phyloP scores from a whole-genome alignment of 2,888 invertebrate genomes.

The Oligia strigilis region DNA sequence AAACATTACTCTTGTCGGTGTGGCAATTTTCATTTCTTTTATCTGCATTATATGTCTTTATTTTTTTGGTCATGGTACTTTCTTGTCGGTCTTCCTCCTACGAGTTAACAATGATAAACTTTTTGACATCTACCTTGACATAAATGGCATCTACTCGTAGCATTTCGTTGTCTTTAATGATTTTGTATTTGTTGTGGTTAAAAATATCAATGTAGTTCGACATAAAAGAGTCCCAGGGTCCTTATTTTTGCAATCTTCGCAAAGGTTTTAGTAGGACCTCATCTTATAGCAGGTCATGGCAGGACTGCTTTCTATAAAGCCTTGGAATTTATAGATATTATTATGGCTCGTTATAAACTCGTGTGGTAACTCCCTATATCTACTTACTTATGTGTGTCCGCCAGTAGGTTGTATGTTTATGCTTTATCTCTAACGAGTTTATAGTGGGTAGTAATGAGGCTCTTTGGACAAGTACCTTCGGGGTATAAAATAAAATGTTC shows the following conservation, averaged over 20 bases:
- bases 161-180: neutral
- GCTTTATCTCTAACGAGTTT: constrained; percentile 26
- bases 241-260: constrained; percentile 22
- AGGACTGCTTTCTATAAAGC: constrained; percentile 63
- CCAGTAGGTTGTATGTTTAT: constrained; percentile 5
- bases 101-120: neutral
- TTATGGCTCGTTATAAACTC: constrained; percentile 25
- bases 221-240: constrained; percentile 3
- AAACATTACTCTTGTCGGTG: too few species aligned
- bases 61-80: too few species aligned
- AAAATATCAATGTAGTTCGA: neutral
- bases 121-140: neutral
- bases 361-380: constrained; percentile 20
- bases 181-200: neutral
- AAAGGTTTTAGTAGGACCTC: constrained; percentile 25
- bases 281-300: constrained; percentile 63
- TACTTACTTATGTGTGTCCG: neutral
- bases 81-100: too few species aligned
- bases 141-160: neutral
- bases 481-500: neutral
- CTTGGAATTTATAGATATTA: constrained; percentile 23
- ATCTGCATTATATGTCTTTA: too few species aligned
- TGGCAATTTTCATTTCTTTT: too few species aligned
- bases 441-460: constrained; percentile 7
- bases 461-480: neutral